phyloP scores from a whole-genome alignment of 1,140 invertebrate species.

The Conopomorpha cramerella region DNA sequence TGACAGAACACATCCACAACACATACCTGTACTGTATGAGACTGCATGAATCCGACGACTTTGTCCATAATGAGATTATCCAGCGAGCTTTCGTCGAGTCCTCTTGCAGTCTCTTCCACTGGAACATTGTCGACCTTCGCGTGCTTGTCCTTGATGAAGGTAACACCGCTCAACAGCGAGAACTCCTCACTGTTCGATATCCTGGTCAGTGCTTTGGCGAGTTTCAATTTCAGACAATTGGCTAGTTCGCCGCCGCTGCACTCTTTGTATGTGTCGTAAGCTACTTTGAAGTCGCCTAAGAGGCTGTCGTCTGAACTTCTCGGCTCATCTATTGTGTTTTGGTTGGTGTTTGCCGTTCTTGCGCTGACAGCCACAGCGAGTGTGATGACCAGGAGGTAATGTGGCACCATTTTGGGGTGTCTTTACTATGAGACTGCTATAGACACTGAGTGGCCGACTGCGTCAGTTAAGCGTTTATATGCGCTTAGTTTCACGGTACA shows the following conservation, averaged over 20 bases:
- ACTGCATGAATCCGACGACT: slow-evolving; percentile 72
- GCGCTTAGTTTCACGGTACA: slow-evolving; percentile 52
- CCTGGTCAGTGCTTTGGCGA: slow-evolving; percentile 73
- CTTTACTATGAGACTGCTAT: slow-evolving; percentile 29
- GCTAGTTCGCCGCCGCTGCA: slow-evolving; percentile 71
- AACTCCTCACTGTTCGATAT: slow-evolving; percentile 66
- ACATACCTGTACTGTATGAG: slow-evolving; percentile 75
- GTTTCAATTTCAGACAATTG: slow-evolving; percentile 76
- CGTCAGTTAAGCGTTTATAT: slow-evolving; percentile 44
- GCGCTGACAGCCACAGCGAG: slow-evolving; percentile 39
- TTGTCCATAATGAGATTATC: slow-evolving; percentile 77
- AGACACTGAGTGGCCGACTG: slow-evolving; percentile 37
- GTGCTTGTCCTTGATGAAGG: slow-evolving; percentile 67
- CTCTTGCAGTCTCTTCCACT: slow-evolving; percentile 69
- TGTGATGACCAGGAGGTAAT: slow-evolving; percentile 48
- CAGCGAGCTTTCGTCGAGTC: slow-evolving; percentile 71
- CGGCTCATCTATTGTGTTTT: slow-evolving; percentile 40
- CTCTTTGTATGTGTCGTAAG: slow-evolving; percentile 69
- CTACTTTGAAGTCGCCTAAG: slow-evolving; percentile 44
- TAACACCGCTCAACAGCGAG: slow-evolving; percentile 71
- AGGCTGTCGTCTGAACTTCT: slow-evolving; percentile 46
- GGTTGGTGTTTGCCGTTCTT: slow-evolving; percentile 36
- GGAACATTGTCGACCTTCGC: slow-evolving; percentile 37
- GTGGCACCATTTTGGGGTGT: slow-evolving; percentile 42
- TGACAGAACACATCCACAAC: neutral